Evolutionary conservation across 1,140 invertebrate species (phyloP), one percentile per base, ranked within the genome.

Genomic region (Gryllus bimaculatus): DNA sequence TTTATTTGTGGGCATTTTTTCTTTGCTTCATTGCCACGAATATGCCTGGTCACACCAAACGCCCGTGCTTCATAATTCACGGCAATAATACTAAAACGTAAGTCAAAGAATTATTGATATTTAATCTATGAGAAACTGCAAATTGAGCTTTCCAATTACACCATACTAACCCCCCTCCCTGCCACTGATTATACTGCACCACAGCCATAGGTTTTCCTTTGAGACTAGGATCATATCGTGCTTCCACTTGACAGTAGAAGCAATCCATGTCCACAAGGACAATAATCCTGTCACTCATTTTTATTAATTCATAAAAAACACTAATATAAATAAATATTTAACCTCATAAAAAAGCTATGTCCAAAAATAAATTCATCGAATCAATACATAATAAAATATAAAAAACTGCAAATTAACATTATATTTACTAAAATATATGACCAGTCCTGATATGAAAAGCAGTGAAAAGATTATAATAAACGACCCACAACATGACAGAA

Each of bases 221-320:
- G 80, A 94, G 88, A 77, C 89, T 86, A 7, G 96, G 95, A 83
- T 96, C 89, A 47, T 95, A 86, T 86, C 95, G 92, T 84, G 95
- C 93, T 88, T 99, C 97, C 2, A 99, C 97, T 89, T 96, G 94
- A 83, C 97, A 98, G 86, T 97, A 99, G 86, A 99, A 99, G 88
- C 97, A 99, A 85, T 99, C 98, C 97, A 99, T 99, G 84, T 99
- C 98, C 79, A 99, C 92, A 75, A 99, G 87, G 8, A 93, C 91
- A 21, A 99, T 88, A 54, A 98, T 90, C 83, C 96, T 86, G 80
- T 89, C 86, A 75, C 75, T 81, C 81, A 82, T 85, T 10, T 47
- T 76, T 7, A 77, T 47, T 39, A 39, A 39, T 39, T 39, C 26
- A 39, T 39, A 39, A 39, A 39, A 39, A 39, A 75, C 26, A 39